These are phyloP conservation scores for Festucalex cinctus DNA, from an alignment of 2,113 vertebrate species.

Conservation along the genomic window DNA sequence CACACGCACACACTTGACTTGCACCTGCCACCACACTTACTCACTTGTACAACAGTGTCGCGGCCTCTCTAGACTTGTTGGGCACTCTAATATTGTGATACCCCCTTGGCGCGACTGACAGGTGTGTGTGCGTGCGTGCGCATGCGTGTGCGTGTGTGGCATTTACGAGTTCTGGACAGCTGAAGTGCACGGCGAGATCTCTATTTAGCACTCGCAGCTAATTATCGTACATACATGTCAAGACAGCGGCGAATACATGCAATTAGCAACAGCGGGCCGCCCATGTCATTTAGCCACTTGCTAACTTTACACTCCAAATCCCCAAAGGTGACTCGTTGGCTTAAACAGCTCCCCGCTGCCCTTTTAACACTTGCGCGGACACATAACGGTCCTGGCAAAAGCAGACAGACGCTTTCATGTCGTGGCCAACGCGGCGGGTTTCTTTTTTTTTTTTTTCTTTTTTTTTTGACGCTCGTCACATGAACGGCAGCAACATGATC, in stretches of 20 bases:
- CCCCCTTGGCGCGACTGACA: slow-evolving; percentile 54
- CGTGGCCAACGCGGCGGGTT: slow-evolving; percentile 31
- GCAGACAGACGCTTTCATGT: slow-evolving; percentile 39
- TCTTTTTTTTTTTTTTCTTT: slow-evolving; percentile 6
- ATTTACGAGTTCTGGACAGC: slow-evolving; percentile 72
- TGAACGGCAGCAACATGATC: slow-evolving; percentile 15
- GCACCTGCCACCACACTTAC: slow-evolving; percentile 41
- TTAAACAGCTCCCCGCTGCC: slow-evolving; percentile 66
- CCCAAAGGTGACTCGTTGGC: slow-evolving; percentile 46
- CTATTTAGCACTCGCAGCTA: slow-evolving; percentile 69
- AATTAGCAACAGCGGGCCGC: slow-evolving; percentile 40
- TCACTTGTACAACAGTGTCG: not conserved
- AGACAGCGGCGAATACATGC: slow-evolving; percentile 45
- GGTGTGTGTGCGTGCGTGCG: slow-evolving; percentile 42
- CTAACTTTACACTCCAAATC: slow-evolving; percentile 51
- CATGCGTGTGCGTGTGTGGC: slow-evolving; percentile 44
- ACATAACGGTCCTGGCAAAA: slow-evolving; percentile 46
- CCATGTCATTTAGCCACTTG: slow-evolving; percentile 50
- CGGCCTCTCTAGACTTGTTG: slow-evolving; percentile 40
- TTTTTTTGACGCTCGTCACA: slow-evolving; percentile 33
- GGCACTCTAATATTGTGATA: slow-evolving; percentile 42
- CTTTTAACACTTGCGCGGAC: slow-evolving; percentile 66
- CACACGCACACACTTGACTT: not conserved
- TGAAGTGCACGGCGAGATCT: slow-evolving; percentile 65
- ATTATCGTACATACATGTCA: slow-evolving; percentile 57